Conservation (phyloP, 2,113 vertebrate genomes). For the Vireo altiloquus region DNA sequence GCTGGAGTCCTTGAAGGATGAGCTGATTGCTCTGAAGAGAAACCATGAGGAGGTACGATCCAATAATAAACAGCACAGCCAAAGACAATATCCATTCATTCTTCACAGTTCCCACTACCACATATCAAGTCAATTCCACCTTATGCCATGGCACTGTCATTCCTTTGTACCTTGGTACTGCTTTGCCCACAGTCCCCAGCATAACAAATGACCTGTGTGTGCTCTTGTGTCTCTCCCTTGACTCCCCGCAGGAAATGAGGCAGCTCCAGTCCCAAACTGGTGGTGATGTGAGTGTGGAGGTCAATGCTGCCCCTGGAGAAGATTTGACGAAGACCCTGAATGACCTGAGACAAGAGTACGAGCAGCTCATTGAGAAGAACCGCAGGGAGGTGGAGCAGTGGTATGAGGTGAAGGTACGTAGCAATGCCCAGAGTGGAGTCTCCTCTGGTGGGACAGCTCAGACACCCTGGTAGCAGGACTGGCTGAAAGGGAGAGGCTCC, state of each 20-base stretch:
- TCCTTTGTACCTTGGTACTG: not conserved
- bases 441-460: not conserved
- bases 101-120: not conserved
- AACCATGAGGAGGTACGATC: conserved; percentile 65
- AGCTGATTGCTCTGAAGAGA: conserved; percentile 59
- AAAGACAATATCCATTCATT: not conserved
- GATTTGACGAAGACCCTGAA: conserved; percentile 60
- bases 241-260: conserved; percentile 40
- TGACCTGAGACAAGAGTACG: conserved; percentile 76
- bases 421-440: not conserved
- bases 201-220: not conserved
- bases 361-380: conserved; percentile 71
- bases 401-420: conserved; percentile 80
- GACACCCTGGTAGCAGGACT: not conserved
- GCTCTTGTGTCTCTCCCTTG: not conserved
- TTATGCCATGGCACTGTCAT: not conserved
- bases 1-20: not conserved
- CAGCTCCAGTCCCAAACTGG: conserved; percentile 20
- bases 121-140: not conserved
- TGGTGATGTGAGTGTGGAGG: conserved; percentile 64
- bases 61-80: not conserved
- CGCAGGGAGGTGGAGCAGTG: conserved; percentile 77
- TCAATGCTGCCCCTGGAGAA: conserved; percentile 46
- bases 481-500: not conserved
- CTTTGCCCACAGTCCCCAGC: not conserved